Evolutionary conservation across 2,888 invertebrate species (phyloP), one percentile per base, ranked within the genome.

Genomic region (Xanthia icteritia): DNA sequence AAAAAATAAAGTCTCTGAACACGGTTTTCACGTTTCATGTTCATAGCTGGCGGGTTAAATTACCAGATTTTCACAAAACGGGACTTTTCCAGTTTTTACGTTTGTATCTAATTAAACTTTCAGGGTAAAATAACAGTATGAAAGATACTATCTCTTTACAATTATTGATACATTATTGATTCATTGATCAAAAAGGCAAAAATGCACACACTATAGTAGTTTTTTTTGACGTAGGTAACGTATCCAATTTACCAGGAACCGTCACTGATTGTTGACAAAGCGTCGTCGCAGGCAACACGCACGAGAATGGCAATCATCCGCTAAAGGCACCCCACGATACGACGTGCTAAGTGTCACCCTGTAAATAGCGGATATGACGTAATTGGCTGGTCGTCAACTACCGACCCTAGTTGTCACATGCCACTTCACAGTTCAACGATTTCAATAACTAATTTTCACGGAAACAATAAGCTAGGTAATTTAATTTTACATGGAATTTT

Each of bases 1-100:
- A 93, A 94, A 92, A 93, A 93, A 89, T 92, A 92, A 93, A 91
- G 88, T 90, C 89, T 91, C 84, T 88, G 79, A 83, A 75, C 85
- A 85, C 83, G 86, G 85, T 86, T 89, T 90, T 83, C 88, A 84
- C 79, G 84, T 85, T 89, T 89, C 90, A 89, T 89, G 89, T 86
- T 89, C 86, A 89, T 88, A 89, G 77, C 63, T 39, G 84, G 82
- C 65, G 23, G 63, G 64, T 48, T 74, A 76, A 87, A 81, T 70
- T 36, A 66, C 76, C 66, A n/a, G 79, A 80, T 83, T 85, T 84
- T 77, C 65, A 20, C 42, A 73, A 54, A 60, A 39, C n/a, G 73
- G 42, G 72, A 68, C 39, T 64, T 69, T 60, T 58, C 20, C 13
- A 39, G 27, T 31, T 77, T 68, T 77, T 20, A 58, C 51, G 31